Evolutionary conservation across 2,888 invertebrate species (phyloP).

Genomic region (Sycophila texana): DNA sequence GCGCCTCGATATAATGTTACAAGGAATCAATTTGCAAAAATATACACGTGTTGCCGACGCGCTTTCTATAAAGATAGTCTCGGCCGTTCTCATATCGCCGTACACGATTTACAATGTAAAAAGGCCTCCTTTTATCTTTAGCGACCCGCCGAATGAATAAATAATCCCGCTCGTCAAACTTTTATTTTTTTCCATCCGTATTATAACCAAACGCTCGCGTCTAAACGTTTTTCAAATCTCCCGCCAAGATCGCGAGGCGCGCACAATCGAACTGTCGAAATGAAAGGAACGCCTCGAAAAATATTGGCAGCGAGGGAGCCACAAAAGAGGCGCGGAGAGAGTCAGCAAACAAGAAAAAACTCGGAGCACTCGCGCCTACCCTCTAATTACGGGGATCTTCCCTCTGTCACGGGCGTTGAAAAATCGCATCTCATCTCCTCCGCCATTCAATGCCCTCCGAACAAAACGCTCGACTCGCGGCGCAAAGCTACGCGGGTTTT

Average conservation of each 20-base stretch:
- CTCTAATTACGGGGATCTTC: not conserved
- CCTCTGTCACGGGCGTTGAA: not conserved
- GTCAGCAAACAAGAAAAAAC: not conserved
- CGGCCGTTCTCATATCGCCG: not conserved
- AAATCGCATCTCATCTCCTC: conserved; percentile 10
- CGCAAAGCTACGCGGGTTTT: too few relatives aligned
- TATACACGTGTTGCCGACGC: conserved; percentile 6
- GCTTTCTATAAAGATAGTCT: conserved; percentile 15
- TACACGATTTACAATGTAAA: not conserved
- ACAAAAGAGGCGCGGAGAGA: too few relatives aligned
- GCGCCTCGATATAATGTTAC: conserved; percentile 25
- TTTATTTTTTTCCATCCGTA: too few relatives aligned
- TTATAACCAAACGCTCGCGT: too few relatives aligned
- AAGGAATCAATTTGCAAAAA: conserved; percentile 46
- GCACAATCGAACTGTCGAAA: too few relatives aligned
- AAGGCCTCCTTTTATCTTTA: not conserved
- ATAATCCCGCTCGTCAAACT: too few relatives aligned
- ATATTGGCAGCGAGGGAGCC: too few relatives aligned
- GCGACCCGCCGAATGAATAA: not conserved
- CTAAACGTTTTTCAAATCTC: too few relatives aligned
- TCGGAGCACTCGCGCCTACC: not conserved
- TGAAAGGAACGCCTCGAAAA: too few relatives aligned
- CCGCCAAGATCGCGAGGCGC: too few relatives aligned
- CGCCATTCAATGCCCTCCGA: not conserved
- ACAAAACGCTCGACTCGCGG: too few relatives aligned